These are phyloP conservation scores for Nasonia oneida DNA, from an alignment of 2,888 invertebrate genomes.

Conservation along the genomic window DNA sequence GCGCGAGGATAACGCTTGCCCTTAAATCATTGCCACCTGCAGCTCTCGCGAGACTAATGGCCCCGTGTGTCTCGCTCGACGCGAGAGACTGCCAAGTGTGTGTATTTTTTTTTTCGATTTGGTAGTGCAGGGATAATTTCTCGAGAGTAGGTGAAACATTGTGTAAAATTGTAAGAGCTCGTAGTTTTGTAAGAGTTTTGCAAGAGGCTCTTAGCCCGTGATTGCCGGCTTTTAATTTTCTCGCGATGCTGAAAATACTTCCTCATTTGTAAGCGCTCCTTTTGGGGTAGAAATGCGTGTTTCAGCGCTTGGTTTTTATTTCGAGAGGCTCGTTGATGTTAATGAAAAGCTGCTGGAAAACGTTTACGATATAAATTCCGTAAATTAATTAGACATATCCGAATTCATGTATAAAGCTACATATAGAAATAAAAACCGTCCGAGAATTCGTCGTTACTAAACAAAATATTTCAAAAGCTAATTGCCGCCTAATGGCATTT, in stretches of 20 bases:
- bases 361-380: neutral
- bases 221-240: constrained; percentile 52
- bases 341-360: neutral
- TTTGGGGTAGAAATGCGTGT: neutral
- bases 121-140: neutral
- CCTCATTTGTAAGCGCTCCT: constrained; percentile 23
- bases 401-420: neutral
- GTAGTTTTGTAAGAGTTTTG: constrained; percentile 39
- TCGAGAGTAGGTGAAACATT: constrained; percentile 1
- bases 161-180: neutral
- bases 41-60: neutral
- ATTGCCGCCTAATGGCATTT: constrained; percentile 27
- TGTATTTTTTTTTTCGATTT: neutral
- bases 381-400: neutral
- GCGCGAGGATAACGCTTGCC: neutral
- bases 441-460: constrained; percentile 19
- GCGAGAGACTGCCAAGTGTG: neutral
- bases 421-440: neutral
- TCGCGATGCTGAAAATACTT: constrained; percentile 27
- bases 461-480: constrained; percentile 38
- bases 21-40: constrained; percentile 4
- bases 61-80: neutral
- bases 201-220: constrained; percentile 14
- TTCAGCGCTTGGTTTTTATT: neutral
- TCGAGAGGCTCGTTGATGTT: neutral